Conservation (phyloP, 1,140 invertebrate species). For the Lamellibrachia luymesi region DNA sequence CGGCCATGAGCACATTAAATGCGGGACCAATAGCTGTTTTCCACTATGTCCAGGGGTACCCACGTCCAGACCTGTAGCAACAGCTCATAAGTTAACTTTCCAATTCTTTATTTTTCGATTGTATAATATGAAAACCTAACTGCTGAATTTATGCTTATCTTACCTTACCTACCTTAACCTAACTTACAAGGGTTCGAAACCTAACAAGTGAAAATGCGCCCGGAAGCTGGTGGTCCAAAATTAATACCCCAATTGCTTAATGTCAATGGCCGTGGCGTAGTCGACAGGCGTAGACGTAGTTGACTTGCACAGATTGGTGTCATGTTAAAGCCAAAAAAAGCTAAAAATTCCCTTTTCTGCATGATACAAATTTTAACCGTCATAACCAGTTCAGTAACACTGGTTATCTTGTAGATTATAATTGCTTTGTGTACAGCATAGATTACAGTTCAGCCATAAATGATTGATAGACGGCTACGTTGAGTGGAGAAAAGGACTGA, state of each 20-base stretch:
- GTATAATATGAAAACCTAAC: background rate
- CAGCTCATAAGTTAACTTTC: too few relatives aligned
- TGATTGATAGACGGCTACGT: background rate
- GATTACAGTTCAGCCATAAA: background rate
- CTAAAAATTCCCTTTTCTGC: background rate
- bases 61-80: too few relatives aligned
- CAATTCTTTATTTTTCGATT: background rate
- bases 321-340: background rate
- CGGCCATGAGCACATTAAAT: too few relatives aligned
- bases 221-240: background rate
- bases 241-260: background rate
- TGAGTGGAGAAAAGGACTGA: background rate
- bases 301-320: background rate
- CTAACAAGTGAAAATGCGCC: background rate
- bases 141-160: background rate
- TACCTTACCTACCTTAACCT: too few relatives aligned
- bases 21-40: too few relatives aligned
- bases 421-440: background rate
- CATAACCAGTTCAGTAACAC: background rate
- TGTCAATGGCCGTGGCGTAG: background rate
- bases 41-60: too few relatives aligned
- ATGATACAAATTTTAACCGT: background rate
- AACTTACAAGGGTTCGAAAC: background rate
- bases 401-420: background rate
- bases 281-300: background rate